phyloP scores from a whole-genome alignment of 2,888 invertebrate genomes.

The Itoplectis maculator region DNA sequence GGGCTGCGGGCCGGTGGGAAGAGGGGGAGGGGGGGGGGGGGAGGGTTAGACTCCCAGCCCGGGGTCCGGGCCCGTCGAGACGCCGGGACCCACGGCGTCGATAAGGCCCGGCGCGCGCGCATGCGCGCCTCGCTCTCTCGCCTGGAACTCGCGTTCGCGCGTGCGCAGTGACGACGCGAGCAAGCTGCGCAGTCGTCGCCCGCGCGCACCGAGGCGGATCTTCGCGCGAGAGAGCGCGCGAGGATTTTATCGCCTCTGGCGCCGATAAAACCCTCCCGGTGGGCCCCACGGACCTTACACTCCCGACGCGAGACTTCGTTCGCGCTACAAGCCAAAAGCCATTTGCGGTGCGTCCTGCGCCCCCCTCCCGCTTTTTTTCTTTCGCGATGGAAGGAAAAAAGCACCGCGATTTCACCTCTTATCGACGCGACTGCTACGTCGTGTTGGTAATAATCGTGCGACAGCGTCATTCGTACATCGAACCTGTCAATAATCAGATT shows the following conservation, averaged over 20 bases:
- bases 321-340: constrained; percentile 43
- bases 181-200: constrained; percentile 10
- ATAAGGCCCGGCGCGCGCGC: constrained; percentile 52
- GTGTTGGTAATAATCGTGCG: constrained; percentile 1
- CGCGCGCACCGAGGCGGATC: constrained; percentile 54
- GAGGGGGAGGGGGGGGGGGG: constrained; percentile 20
- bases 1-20: too few species aligned
- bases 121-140: constrained; percentile 39
- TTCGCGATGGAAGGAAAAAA: constrained; percentile 3
- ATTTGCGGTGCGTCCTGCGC: too few species aligned
- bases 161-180: constrained; percentile 24
- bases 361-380: background rate
- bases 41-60: constrained; percentile 21
- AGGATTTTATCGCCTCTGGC: constrained; percentile 63
- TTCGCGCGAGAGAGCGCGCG: too few species aligned
- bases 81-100: constrained; percentile 53
- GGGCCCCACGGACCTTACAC: constrained; percentile 19
- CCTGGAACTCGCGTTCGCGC: too few species aligned
- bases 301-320: background rate
- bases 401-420: background rate
- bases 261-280: constrained; percentile 61
- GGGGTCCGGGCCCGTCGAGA: constrained; percentile 38
- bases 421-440: background rate
- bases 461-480: background rate
- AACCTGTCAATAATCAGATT: background rate